These are phyloP conservation scores for Polylopha cassiicola DNA, from an alignment of 2,888 invertebrate genomes.

Conservation along the genomic window DNA sequence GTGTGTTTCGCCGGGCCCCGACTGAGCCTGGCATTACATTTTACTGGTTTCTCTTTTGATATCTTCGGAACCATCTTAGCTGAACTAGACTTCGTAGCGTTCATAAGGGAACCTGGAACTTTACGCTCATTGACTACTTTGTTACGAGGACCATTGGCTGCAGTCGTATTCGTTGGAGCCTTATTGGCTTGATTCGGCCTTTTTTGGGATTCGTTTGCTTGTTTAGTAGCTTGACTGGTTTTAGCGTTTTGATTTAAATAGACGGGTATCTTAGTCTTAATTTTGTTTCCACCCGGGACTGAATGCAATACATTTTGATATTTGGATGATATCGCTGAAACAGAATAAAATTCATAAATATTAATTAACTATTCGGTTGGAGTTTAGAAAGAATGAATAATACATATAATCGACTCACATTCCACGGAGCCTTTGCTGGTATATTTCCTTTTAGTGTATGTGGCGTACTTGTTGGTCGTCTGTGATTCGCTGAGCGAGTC, in stretches of 20 bases:
- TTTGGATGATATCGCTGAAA: slow-evolving; percentile 39
- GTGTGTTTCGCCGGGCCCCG: slow-evolving; percentile 19
- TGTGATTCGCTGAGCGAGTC: slow-evolving; percentile 66
- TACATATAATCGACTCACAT: slow-evolving; percentile 43
- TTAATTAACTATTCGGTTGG: not conserved
- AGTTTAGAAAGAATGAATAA: slow-evolving; percentile 2
- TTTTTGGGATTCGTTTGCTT: slow-evolving; percentile 14
- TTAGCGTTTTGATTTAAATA: slow-evolving; percentile 39
- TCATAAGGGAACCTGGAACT: slow-evolving; percentile 61
- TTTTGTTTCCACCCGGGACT: slow-evolving; percentile 27
- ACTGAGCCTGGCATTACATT: slow-evolving; percentile 1
- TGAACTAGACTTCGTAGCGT: slow-evolving; percentile 77
- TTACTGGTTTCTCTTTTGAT: slow-evolving; percentile 35
- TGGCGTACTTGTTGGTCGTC: slow-evolving; percentile 56
- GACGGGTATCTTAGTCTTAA: slow-evolving; percentile 56
- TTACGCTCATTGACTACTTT: slow-evolving; percentile 33
- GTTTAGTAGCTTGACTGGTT: slow-evolving; percentile 23
- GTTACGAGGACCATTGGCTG: slow-evolving; percentile 10
- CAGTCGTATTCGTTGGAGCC: not conserved
- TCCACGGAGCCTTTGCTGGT: slow-evolving; percentile 42
- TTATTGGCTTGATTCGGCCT: slow-evolving; percentile 3
- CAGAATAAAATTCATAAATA: slow-evolving; percentile 6
- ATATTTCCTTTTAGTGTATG: slow-evolving; percentile 56
- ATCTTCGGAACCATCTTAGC: slow-evolving; percentile 71
- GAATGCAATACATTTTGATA: slow-evolving; percentile 24